A percentile compares a stretch with the other conserved stretches of the same genome.
Evolutionary conservation across 2,888 invertebrate species (phyloP).

Genomic region (Chelonus formosanus): DNA sequence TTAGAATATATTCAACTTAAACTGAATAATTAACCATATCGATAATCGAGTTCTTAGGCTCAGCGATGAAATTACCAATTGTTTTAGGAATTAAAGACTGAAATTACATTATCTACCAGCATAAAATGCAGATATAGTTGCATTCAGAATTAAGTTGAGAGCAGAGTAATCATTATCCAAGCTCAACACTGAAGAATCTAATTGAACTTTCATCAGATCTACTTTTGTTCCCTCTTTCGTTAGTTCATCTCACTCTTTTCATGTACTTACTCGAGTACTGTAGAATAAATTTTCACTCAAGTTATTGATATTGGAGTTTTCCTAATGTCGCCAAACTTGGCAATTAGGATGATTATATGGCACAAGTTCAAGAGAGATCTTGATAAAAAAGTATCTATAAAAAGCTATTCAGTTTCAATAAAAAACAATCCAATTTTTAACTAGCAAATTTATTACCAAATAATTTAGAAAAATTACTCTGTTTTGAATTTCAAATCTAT

Average conservation of each 20-base stretch:
- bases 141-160: slow-evolving; percentile 7
- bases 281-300: slow-evolving; percentile 11
- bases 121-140: no score
- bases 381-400: neutral
- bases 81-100: neutral
- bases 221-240: neutral
- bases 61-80: neutral
- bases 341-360: slow-evolving; percentile 5
- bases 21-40: slow-evolving; percentile 13
- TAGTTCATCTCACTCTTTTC: no score
- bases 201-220: slow-evolving; percentile 9
- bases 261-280: neutral
- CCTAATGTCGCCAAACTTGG: slow-evolving; percentile 3
- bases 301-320: slow-evolving; percentile 19
- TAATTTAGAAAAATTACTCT: no score
- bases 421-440: neutral
- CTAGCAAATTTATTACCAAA: no score
- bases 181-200: neutral
- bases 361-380: neutral
- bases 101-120: no score
- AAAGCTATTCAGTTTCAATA: no score
- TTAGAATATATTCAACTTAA: neutral
- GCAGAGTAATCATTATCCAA: slow-evolving; percentile 13
- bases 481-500: no score
- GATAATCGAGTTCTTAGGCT: slow-evolving; percentile 12